Base-by-base conservation (phyloP, 2,797 vertebrate species). In the Adrianichthys oophorus region DNA sequence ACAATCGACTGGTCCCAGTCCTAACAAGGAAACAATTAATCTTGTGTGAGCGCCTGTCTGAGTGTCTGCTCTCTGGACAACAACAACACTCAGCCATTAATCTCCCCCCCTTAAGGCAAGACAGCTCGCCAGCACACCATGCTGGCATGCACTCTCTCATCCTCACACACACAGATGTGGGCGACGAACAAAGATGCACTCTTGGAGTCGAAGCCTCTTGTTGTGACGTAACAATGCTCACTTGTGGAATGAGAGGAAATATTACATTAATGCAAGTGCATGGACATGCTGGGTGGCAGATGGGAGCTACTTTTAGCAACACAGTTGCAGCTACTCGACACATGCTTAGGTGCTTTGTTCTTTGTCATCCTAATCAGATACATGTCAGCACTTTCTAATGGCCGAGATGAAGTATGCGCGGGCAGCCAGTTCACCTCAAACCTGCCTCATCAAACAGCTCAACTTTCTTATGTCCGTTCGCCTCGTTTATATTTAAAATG, bases 1-100 rank as follows among this genome's bases (percentile, higher is more conserved):
- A 78, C 84, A 80, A 85, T 85, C 79, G 81, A 88, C 83, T 83
- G 83, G 83, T 87, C 80, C 82, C 83, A 74, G 83, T 83, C 86
- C 85, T 88, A 92, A 88, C 82, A 72, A 89, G 91, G 91, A 92
- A 92, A 92, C 91, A 89, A 92, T 92, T 91, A 90, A 93, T 93
- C 90, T 91, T 90, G 86, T 91, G 88, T 84, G 90, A 91, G 87
- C 68, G 80, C 82, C 85, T 91, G 91, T 92, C 90, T 90, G 84
- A 85, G 85, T 77, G 83, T 85, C 85, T 87, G 87, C 87, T 86
- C 80, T 86, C 87, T 87, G 91, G 91, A 91, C 89, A 89, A 91
- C 89, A 90, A 89, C 89, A 91, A 88, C 84, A 85, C 82, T 91
- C 87, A 78, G 78, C 72, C 80, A 80, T 86, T 85, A 87, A 87